Conservation (phyloP, 2,113 vertebrate genomes). For the Lontra canadensis region DNA sequence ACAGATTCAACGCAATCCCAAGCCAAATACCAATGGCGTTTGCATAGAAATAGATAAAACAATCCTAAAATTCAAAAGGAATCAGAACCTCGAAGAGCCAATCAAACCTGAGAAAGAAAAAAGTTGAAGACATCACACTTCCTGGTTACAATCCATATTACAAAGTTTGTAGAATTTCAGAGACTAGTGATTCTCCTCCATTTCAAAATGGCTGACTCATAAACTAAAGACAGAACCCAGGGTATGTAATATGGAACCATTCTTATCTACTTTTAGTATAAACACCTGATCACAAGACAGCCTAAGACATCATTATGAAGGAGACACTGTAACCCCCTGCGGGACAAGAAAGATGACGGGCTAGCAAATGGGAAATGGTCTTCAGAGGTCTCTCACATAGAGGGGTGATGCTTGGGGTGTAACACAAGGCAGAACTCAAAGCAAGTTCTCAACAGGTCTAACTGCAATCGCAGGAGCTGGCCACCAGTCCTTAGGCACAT, state of each 20-base stretch:
- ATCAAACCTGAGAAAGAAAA: not conserved
- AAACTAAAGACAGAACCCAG: not conserved
- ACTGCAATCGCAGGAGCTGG: not conserved
- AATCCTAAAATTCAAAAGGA: not conserved
- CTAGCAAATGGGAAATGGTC: not conserved
- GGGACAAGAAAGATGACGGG: not conserved
- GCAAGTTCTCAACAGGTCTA: not conserved
- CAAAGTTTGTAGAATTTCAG: constrained; percentile 3
- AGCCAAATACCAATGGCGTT: not conserved
- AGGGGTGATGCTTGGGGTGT: not conserved
- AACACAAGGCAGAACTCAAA: not conserved
- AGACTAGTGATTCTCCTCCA: not conserved
- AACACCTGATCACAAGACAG: not conserved
- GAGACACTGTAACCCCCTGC: not conserved
- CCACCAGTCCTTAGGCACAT: not conserved
- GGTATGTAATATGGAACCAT: not conserved
- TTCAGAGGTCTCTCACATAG: not conserved
- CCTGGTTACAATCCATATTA: not conserved
- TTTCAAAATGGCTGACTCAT: not conserved
- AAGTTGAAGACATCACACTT: not conserved
- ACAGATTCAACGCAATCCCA: not conserved
- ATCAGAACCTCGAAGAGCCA: not conserved
- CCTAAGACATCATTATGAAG: not conserved
- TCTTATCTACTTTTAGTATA: not conserved
- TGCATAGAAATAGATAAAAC: not conserved